Conservation (phyloP, 2,113 vertebrate genomes). For the Falco punctatus region DNA sequence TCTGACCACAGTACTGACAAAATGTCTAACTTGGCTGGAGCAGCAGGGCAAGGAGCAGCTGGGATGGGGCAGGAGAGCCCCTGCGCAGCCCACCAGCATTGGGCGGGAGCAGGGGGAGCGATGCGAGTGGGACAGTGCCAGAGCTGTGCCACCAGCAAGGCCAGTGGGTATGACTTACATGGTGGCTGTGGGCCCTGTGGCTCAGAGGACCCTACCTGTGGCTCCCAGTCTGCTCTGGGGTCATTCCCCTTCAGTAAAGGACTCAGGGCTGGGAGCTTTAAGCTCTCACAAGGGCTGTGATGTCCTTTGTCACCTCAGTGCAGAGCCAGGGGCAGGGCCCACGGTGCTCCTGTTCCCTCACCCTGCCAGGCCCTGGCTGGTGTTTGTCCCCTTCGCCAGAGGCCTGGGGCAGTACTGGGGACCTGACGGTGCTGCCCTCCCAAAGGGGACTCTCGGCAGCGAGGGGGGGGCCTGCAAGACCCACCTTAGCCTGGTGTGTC, state of each 20-base stretch:
- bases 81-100: background rate
- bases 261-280: background rate
- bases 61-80: background rate
- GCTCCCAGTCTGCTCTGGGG: background rate
- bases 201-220: background rate
- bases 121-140: background rate
- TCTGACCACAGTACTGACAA: background rate
- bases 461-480: background rate
- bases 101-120: rapidly evolving
- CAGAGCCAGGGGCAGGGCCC: background rate
- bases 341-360: background rate
- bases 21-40: background rate
- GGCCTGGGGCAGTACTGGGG: background rate
- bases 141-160: background rate
- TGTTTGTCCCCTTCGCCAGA: background rate
- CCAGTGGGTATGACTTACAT: no score
- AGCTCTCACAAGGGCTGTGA: background rate
- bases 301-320: background rate
- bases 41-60: background rate
- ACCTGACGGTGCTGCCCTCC: background rate
- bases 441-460: rapidly evolving
- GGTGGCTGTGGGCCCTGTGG: background rate
- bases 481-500: background rate
- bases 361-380: background rate
- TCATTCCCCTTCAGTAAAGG: background rate